Evolutionary conservation across 1,140 invertebrate species (phyloP).

Genomic region (Parasteatoda tepidariorum): DNA sequence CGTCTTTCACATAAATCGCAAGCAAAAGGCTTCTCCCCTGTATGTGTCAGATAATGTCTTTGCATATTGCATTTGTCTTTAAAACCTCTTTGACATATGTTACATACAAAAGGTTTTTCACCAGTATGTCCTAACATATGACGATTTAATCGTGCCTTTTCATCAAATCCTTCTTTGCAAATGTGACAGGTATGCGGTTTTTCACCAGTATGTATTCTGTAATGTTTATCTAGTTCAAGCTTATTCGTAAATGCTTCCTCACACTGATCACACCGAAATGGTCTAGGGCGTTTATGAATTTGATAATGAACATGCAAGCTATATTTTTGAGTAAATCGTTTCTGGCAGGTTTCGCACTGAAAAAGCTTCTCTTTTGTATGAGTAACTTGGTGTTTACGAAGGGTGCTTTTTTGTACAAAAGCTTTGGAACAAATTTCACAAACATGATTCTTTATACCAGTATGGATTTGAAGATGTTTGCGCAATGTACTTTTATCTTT

Average conservation of each 20-base stretch:
- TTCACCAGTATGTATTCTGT: conserved; percentile 64
- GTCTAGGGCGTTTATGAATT: conserved; percentile 68
- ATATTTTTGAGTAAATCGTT: conserved; percentile 62
- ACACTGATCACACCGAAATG: conserved; percentile 61
- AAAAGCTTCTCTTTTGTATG: conserved; percentile 68
- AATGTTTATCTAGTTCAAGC: conserved; percentile 58
- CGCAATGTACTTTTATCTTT: conserved; percentile 72
- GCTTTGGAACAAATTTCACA: conserved; percentile 37
- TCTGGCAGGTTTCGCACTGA: conserved; percentile 62
- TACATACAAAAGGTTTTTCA: conserved; percentile 64
- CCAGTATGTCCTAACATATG: conserved; percentile 63
- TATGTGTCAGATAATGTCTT: conserved; percentile 76
- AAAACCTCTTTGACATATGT: conserved; percentile 72
- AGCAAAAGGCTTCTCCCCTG: conserved; percentile 70
- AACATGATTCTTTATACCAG: conserved; percentile 65
- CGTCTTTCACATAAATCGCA: conserved; percentile 62
- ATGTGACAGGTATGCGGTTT: conserved; percentile 63
- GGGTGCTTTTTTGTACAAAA: conserved; percentile 48
- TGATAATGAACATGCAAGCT: conserved; percentile 60
- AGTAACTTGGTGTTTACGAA: conserved; percentile 47
- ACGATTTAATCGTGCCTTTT: conserved; percentile 44
- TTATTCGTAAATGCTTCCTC: conserved; percentile 48
- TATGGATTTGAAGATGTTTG: conserved; percentile 75
- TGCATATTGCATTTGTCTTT: conserved; percentile 72
- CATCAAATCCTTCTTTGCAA: conserved; percentile 63